phyloP scores from a whole-genome alignment of 2,888 invertebrate genomes.

The Crepidodera aurea region DNA sequence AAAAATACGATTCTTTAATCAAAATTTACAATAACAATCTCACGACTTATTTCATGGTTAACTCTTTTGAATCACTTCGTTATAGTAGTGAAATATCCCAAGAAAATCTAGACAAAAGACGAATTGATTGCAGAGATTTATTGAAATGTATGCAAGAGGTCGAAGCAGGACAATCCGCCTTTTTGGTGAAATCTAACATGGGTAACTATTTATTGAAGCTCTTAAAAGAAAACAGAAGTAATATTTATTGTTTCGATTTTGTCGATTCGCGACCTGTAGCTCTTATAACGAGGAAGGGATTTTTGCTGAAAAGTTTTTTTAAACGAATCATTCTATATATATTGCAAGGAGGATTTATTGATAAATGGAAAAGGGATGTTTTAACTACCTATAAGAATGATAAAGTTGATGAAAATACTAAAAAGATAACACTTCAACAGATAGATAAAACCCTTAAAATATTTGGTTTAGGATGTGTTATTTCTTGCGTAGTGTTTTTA shows the following conservation, averaged over 20 bases:
- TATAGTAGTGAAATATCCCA: neutral
- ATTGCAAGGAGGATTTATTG: neutral
- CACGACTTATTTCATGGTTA: neutral
- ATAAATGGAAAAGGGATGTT: neutral
- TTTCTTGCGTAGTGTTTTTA: neutral
- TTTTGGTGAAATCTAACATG: neutral
- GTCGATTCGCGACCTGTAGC: neutral
- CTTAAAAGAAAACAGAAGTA: neutral
- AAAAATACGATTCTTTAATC: neutral
- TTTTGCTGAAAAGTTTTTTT: neutral
- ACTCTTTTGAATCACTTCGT: neutral
- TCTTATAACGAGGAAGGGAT: neutral
- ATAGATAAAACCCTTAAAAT: neutral
- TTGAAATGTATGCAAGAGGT: neutral
- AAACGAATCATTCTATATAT: neutral
- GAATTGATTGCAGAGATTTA: neutral
- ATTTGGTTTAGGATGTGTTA: neutral
- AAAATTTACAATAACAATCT: neutral
- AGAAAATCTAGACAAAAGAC: neutral
- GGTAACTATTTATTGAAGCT: neutral
- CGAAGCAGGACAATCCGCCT: neutral
- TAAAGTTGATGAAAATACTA: neutral
- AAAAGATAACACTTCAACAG: neutral
- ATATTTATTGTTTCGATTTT: neutral
- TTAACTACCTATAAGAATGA: neutral